Percentiles rank a stretch among this genome's conserved stretches.
These are phyloP conservation scores for Eilema griseolum DNA, from an alignment of 2,888 invertebrate genomes.

Conservation along the genomic window DNA sequence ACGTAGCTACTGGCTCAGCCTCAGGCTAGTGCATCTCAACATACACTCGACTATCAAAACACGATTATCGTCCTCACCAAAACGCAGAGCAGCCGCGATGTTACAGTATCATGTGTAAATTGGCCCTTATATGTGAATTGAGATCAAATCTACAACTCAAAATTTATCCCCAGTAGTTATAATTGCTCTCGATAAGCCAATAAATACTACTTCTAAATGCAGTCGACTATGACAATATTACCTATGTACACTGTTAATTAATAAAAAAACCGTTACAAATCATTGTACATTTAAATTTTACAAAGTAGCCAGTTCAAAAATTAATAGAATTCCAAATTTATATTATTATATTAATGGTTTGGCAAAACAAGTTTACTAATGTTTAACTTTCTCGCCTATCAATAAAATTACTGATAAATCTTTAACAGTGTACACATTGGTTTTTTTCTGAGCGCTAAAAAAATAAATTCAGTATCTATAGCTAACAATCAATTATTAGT, in stretches of 20 bases:
- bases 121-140: not conserved
- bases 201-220: conserved; percentile 31
- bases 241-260: not conserved
- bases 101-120: not conserved
- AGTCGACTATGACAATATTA: conserved; percentile 30
- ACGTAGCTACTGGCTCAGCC: too few relatives aligned
- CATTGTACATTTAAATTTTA: too few relatives aligned
- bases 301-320: not conserved
- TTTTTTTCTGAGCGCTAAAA: conserved; percentile 20
- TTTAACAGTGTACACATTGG: not conserved
- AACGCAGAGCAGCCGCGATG: too few relatives aligned
- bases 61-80: too few relatives aligned
- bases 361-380: not conserved
- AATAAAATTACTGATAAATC: not conserved
- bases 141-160: not conserved
- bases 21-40: too few relatives aligned
- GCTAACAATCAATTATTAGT: conserved; percentile 18
- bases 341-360: not conserved
- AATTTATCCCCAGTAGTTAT: not conserved
- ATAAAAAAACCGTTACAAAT: not conserved
- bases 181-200: conserved; percentile 28
- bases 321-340: not conserved
- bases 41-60: too few relatives aligned
- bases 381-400: not conserved
- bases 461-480: conserved; percentile 28